A percentile compares a stretch with the other conserved stretches of the same genome.
Conservation (phyloP, 2,888 invertebrate genomes). For the Ophion costatus region DNA sequence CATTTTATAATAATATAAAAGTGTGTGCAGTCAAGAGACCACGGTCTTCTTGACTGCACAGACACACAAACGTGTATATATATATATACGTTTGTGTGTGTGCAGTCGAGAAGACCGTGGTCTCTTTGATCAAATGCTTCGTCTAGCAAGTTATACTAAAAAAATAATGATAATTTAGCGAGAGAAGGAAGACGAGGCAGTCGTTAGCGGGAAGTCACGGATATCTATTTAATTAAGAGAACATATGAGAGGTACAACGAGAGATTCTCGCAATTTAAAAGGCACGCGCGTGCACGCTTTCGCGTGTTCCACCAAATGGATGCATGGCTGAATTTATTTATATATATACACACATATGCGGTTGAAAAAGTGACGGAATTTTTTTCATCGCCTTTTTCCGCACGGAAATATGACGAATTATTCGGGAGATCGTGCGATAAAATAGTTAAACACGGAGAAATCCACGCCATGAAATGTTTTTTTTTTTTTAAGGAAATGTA, state of each 20-base stretch:
- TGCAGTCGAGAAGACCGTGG: background rate
- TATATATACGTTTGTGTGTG: background rate
- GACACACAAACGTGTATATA: too few relatives aligned
- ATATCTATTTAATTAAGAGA: slow-evolving; percentile 61
- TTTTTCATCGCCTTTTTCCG: slow-evolving; percentile 22
- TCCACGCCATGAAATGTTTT: background rate
- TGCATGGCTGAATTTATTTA: slow-evolving; percentile 31
- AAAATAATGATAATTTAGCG: slow-evolving; percentile 53
- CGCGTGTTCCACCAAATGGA: slow-evolving; percentile 40
- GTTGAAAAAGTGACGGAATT: slow-evolving; percentile 18
- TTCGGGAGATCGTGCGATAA: slow-evolving; percentile 9
- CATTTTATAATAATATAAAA: too few relatives aligned
- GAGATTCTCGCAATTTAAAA: slow-evolving; percentile 41
- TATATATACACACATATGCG: background rate
- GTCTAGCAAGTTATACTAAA: slow-evolving; percentile 21
- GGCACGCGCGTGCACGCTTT: slow-evolving; percentile 32
- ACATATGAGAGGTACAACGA: slow-evolving; percentile 30
- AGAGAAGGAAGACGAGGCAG: slow-evolving; percentile 29
- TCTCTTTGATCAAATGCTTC: slow-evolving; percentile 47
- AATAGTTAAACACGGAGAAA: slow-evolving; percentile 9
- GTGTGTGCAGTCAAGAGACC: too few relatives aligned
- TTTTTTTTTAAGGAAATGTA: background rate
- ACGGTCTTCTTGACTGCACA: too few relatives aligned
- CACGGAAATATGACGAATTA: slow-evolving; percentile 21
- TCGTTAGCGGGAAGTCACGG: slow-evolving; percentile 57